Base-by-base conservation (phyloP, 2,113 vertebrate genomes). In the Leptocoma aspasia region DNA sequence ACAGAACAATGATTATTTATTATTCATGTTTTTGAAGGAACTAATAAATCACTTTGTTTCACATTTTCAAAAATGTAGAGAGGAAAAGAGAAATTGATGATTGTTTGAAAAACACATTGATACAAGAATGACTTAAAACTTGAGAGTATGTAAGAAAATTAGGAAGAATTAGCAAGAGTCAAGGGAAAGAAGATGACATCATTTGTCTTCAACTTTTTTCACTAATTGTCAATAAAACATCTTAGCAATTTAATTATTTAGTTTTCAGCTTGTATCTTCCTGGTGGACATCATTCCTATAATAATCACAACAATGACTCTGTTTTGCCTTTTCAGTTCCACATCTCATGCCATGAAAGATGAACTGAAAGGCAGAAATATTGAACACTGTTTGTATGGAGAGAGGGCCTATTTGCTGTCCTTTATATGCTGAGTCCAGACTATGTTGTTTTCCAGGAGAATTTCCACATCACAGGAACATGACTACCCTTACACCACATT, bases 271-370 rank as follows among this genome's bases (percentile, higher is more conserved):
- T 78, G 35, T 28, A 57, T 15, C 35, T 33, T 82, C n/a, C 33
- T 63, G 21, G 31, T 39, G 10, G 37, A 64, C 24, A 57, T n/a
- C 6, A 39, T 59, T 89, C 33, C 54, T 63, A 1, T 4, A 79
- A 65, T 18, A 79, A 90, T 47, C 37, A 77, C 28, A 59, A n/a
- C 4, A 50, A 47, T 9, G 9, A 79, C 39, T 17, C 15, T 63
- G 9, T 59, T 82, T 78, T 79, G 30, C 26, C 33, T 89, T 82
- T 94, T 45, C 30, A 41, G 47, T 90, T 92, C 49, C 35, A 35
- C 24, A 47, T 63, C 33, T 84, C 73, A 82, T 52, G 73, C 24
- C 31, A 81, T 17, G 22, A 66, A 84, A 73, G 30, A 59, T 9
- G 4, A 89, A 68, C 8, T 23, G 18, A 33, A 81, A 64, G 26